Base-by-base conservation (phyloP, 2,113 vertebrate genomes). In the Circaetus cinerascens region DNA sequence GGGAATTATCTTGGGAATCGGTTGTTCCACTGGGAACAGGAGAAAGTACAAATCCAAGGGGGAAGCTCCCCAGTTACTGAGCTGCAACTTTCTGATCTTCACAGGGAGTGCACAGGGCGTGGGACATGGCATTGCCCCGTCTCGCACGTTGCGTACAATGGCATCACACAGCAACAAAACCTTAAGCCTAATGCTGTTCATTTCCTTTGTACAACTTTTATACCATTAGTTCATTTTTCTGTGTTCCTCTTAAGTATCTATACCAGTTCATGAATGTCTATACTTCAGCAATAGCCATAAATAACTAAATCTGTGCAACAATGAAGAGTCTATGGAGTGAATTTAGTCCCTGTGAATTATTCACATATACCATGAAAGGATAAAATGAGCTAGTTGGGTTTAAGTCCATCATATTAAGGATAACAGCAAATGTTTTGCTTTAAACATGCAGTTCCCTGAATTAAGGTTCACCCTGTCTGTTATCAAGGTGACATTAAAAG, bases 191-290 rank as follows among this genome's bases (percentile, higher is more conserved):
- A 40, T 21, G 27, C 9, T 67, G 19, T 6, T 57, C 9, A 15
- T 40, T 66, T 30, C 9, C 18, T 59, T 56, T 25, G 9, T 67
- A 40, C 66, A 85, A 21, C 14, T 67, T 67, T 82, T 20, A 22
- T 55, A 46, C 1, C 7, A 15, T 57, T 74, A 34, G 5, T 48
- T 41, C 7, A 41, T 38, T 81, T 85, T 71, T 27, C 22, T 45
- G 8, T 56, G 29, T 30, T 85, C 5, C 7, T 71, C 46, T 68
- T 21, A 36, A 67, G 34, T 53, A 62, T 29, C n/a, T 80, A 9
- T 25, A 67, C 5, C 0, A 0, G 38, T 86, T 72, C 13, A 20
- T 46, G 10, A 76, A 55, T 40, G 2, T 13, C 56, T 45, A 1
- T 38, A 55, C 21, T 86, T 71, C 41, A 67, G 25, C 11, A 85